phyloP scores from a whole-genome alignment of 2,888 invertebrate genomes.

The Phlogophora meticulosa region DNA sequence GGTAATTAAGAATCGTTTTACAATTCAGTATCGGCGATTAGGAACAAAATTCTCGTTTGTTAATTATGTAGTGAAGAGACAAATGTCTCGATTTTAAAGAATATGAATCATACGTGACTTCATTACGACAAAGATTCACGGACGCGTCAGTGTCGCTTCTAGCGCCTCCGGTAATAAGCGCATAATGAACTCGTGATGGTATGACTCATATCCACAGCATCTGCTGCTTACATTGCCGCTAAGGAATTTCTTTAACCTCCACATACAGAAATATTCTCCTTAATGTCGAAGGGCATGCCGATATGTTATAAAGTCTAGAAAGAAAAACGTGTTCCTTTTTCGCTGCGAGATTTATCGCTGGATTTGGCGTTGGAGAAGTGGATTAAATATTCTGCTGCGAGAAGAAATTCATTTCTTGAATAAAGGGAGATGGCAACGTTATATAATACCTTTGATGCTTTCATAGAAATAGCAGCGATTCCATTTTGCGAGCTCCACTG shows the following conservation, averaged over 20 bases:
- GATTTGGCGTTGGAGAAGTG: slow-evolving; percentile 49
- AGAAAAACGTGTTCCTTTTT: slow-evolving; percentile 34
- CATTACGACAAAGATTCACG: slow-evolving; percentile 45
- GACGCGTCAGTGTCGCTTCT: slow-evolving; percentile 32
- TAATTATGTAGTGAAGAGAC: slow-evolving; percentile 13
- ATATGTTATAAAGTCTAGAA: slow-evolving; percentile 41
- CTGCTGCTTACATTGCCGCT: slow-evolving; percentile 42
- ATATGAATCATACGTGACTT: slow-evolving; percentile 62
- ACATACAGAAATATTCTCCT: slow-evolving; percentile 12
- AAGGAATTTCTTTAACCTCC: slow-evolving; percentile 40
- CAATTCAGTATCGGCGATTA: slow-evolving; percentile 30
- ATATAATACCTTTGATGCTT: slow-evolving; percentile 35
- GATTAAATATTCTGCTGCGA: slow-evolving; percentile 55
- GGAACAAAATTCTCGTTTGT: slow-evolving; percentile 22
- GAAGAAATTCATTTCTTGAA: slow-evolving; percentile 47
- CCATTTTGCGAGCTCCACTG: slow-evolving; percentile 53
- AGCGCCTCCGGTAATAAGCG: slow-evolving; percentile 44
- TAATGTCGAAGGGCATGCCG: slow-evolving; percentile 12
- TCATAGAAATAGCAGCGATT: slow-evolving; percentile 38
- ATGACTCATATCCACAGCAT: slow-evolving; percentile 51
- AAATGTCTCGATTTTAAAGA: slow-evolving; percentile 31
- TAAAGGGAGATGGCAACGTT: slow-evolving; percentile 16
- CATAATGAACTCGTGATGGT: slow-evolving; percentile 48
- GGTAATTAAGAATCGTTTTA: slow-evolving; percentile 26
- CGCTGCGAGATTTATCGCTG: slow-evolving; percentile 50